Evolutionary conservation across 2,888 invertebrate species (phyloP).

Genomic region (Serripes groenlandicus): DNA sequence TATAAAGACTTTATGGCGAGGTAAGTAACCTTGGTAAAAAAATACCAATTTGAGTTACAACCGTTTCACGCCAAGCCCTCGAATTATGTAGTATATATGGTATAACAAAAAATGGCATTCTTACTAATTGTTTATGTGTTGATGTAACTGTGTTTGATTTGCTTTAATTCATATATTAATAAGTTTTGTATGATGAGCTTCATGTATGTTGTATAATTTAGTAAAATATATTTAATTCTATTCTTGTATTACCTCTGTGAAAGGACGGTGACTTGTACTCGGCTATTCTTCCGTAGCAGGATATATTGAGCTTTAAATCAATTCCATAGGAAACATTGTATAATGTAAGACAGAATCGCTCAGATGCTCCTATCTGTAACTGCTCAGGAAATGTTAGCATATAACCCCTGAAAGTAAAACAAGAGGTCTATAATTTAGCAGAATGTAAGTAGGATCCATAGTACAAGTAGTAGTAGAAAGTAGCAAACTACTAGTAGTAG

Average conservation of each 20-base stretch:
- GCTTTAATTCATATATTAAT: too few relatives aligned
- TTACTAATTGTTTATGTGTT: neutral
- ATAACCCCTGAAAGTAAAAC: conserved; percentile 67
- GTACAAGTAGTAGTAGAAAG: too few relatives aligned
- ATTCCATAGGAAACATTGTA: conserved; percentile 51
- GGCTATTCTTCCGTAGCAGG: conserved; percentile 49
- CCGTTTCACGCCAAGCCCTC: too few relatives aligned
- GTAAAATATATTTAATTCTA: too few relatives aligned
- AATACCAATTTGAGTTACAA: too few relatives aligned
- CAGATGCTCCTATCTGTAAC: conserved; percentile 67
- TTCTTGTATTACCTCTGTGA: conserved; percentile 10
- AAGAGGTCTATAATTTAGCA: neutral
- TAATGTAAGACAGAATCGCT: conserved; percentile 71
- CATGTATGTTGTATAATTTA: too few relatives aligned
- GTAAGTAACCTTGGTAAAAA: too few relatives aligned
- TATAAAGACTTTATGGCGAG: too few relatives aligned
- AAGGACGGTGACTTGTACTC: conserved; percentile 37
- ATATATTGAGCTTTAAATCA: conserved; percentile 45
- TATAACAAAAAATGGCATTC: neutral
- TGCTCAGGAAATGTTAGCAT: conserved; percentile 73
- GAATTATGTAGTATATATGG: neutral
- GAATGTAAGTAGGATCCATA: too few relatives aligned
- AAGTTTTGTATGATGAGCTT: too few relatives aligned
- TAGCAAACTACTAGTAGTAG: too few relatives aligned
- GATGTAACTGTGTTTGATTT: too few relatives aligned